Evolutionary conservation across 2,113 vertebrate species (phyloP).

Genomic region (Suncus etruscus): DNA sequence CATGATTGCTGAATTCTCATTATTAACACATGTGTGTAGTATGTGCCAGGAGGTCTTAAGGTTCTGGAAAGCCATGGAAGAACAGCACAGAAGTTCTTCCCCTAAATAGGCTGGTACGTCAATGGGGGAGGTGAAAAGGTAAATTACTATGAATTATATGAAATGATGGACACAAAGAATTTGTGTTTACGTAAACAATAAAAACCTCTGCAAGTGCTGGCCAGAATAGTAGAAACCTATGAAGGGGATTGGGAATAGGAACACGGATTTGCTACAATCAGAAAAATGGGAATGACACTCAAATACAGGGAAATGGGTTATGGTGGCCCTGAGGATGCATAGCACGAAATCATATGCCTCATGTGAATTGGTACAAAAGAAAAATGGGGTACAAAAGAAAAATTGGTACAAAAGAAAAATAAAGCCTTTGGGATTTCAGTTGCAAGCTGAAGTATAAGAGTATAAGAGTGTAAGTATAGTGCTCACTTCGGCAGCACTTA

Average conservation of each 20-base stretch:
- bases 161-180: background rate
- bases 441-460: background rate
- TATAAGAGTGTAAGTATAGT: no score
- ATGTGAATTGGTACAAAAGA: background rate
- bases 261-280: background rate
- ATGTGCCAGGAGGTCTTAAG: background rate
- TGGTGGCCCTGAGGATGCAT: no score
- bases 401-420: background rate
- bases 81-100: background rate
- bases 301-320: background rate
- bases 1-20: background rate
- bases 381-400: background rate
- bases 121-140: background rate
- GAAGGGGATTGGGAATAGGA: background rate
- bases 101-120: background rate
- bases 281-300: background rate
- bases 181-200: background rate
- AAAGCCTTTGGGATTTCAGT: background rate
- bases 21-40: background rate
- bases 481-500: no score
- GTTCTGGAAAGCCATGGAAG: background rate
- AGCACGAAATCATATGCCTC: no score
- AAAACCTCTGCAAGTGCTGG: background rate
- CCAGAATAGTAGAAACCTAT: conserved; percentile 4
- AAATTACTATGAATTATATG: background rate